Evolutionary conservation across 2,797 vertebrate genomes (phyloP).

Genomic region (Falco biarmicus): DNA sequence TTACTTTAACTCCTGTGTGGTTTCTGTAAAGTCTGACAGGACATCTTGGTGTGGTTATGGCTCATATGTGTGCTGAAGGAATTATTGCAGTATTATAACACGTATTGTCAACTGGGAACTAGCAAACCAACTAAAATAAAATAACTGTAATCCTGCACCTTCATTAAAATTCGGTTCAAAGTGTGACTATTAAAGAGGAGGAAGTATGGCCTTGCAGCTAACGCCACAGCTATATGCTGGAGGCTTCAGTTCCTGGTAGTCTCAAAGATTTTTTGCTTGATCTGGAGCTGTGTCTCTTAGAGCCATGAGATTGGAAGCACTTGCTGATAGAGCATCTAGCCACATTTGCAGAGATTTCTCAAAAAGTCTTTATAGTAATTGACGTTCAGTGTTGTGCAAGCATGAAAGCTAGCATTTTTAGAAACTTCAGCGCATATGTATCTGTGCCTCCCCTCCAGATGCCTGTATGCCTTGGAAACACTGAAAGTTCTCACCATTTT

Average conservation of each 20-base stretch:
- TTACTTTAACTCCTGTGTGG: not conserved
- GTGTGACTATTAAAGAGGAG: slow-evolving; percentile 16
- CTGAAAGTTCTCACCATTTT: not conserved
- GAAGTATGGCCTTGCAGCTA: not conserved
- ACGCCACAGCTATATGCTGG: not conserved
- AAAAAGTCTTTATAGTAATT: not conserved
- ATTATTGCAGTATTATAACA: slow-evolving; percentile 10
- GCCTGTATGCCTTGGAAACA: not conserved
- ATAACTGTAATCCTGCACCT: slow-evolving; percentile 9
- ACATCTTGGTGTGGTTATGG: not conserved
- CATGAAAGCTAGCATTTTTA: not conserved
- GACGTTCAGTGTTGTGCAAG: not conserved
- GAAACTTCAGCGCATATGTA: not conserved
- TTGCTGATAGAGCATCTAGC: not conserved
- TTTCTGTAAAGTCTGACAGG: slow-evolving; percentile 18
- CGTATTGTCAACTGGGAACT: not conserved
- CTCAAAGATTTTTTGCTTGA: not conserved
- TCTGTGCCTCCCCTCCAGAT: not conserved
- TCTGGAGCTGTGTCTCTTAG: not conserved
- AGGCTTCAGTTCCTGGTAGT: not conserved
- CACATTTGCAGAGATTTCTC: not conserved
- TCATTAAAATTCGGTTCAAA: slow-evolving; percentile 33
- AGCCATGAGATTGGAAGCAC: not conserved
- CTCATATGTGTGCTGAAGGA: not conserved
- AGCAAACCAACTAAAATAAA: slow-evolving; percentile 14